Percentiles rank a stretch among this genome's conserved stretches.
Conservation (phyloP, 2,797 vertebrate genomes). For the Loriculus beryllinus region DNA sequence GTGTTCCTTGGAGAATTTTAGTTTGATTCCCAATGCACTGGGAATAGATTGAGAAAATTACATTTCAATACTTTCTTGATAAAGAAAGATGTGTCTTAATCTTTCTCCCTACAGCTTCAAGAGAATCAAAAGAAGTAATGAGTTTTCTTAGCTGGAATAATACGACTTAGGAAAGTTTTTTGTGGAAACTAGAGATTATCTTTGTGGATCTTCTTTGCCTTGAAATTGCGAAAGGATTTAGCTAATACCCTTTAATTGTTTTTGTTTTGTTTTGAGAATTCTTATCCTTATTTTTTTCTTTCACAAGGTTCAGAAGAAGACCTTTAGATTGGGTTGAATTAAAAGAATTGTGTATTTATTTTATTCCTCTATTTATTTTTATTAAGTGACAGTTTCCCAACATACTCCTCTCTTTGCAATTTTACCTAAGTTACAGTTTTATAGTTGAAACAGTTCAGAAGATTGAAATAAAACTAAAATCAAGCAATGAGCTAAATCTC, state of each 20-base stretch:
- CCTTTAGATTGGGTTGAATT: background rate
- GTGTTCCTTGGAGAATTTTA: background rate
- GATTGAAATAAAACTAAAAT: background rate
- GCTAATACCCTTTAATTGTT: background rate
- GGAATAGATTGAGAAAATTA: background rate
- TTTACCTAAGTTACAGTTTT: background rate
- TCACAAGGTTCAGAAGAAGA: background rate
- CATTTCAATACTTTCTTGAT: background rate
- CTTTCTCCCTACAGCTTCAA: background rate
- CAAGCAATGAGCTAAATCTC: background rate
- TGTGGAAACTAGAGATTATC: background rate
- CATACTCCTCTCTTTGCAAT: background rate
- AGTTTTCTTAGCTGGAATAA: background rate
- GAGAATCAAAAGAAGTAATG: background rate
- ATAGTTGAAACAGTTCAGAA: background rate
- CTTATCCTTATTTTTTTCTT: accelerated
- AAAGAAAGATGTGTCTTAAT: background rate
- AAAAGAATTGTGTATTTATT: background rate
- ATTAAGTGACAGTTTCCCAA: background rate
- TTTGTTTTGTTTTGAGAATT: background rate
- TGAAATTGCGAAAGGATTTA: background rate
- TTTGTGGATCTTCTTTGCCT: background rate
- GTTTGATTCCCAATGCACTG: background rate
- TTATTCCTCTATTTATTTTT: background rate
- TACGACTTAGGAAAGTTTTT: background rate